Evolutionary conservation across 2,113 vertebrate species (phyloP).

Genomic region (Microcebus lehilahytsara): DNA sequence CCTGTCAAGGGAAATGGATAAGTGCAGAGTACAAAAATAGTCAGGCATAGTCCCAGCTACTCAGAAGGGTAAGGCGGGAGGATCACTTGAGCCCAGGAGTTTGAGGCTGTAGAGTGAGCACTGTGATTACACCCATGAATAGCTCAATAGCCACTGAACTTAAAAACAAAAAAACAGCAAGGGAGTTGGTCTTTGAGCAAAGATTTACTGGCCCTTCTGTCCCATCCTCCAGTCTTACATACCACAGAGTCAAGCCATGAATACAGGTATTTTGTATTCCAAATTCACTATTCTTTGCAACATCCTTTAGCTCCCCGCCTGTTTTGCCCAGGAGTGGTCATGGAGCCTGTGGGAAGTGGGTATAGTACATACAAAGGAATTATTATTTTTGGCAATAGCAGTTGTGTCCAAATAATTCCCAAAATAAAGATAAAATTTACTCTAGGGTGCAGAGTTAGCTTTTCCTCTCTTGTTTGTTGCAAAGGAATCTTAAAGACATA

Average conservation of each 20-base stretch:
- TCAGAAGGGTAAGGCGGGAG: neutral
- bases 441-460: neutral
- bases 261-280: neutral
- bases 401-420: neutral
- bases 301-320: neutral
- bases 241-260: neutral
- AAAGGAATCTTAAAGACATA: neutral
- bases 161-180: neutral
- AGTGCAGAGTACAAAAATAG: neutral
- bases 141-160: neutral
- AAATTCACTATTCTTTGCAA: neutral
- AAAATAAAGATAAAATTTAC: neutral
- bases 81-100: neutral
- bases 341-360: neutral
- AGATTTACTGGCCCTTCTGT: neutral
- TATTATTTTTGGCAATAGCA: neutral
- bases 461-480: neutral
- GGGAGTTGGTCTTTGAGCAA: neutral
- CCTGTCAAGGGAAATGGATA: neutral
- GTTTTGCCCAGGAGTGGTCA: neutral
- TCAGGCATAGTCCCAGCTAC: neutral
- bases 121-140: neutral
- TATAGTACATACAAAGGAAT: neutral
- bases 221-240: neutral
- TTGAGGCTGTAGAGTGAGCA: neutral